phyloP scores from a whole-genome alignment of 2,888 invertebrate species.

The Beris morrisii region DNA sequence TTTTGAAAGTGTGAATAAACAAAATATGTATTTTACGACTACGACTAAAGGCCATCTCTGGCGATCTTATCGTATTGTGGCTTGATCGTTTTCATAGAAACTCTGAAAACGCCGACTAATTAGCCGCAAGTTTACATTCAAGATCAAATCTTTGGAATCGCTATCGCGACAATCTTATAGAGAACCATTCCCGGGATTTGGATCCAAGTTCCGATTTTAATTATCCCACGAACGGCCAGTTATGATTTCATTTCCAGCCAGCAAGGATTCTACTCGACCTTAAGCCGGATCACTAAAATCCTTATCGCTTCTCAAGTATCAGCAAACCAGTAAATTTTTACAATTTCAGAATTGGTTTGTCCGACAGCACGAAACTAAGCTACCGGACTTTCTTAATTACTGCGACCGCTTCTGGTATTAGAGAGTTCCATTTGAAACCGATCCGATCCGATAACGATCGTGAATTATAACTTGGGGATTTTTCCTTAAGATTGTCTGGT shows the following conservation, averaged over 20 bases:
- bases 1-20: constrained; percentile 21
- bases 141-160: constrained; percentile 22
- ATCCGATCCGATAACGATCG: constrained; percentile 18
- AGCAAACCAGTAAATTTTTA: constrained; percentile 15
- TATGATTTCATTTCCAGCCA: no score
- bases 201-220: no score
- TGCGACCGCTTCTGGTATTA: constrained; percentile 27
- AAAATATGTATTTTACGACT: neutral
- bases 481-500: constrained; percentile 7
- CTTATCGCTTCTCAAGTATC: constrained; percentile 3
- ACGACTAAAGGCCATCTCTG: neutral
- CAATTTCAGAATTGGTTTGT: constrained; percentile 22
- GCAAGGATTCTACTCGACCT: no score
- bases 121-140: constrained; percentile 10
- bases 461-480: constrained; percentile 27
- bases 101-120: constrained; percentile 21
- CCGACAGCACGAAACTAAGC: constrained; percentile 29
- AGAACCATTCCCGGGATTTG: no score
- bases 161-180: neutral
- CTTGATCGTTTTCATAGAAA: constrained; percentile 12
- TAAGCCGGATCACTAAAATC: no score
- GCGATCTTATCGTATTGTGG: neutral
- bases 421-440: constrained; percentile 24
- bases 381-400: constrained; percentile 31
- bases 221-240: no score